Base-by-base conservation (phyloP, 1,140 invertebrate genomes). In the Polypedilum pembai region DNA sequence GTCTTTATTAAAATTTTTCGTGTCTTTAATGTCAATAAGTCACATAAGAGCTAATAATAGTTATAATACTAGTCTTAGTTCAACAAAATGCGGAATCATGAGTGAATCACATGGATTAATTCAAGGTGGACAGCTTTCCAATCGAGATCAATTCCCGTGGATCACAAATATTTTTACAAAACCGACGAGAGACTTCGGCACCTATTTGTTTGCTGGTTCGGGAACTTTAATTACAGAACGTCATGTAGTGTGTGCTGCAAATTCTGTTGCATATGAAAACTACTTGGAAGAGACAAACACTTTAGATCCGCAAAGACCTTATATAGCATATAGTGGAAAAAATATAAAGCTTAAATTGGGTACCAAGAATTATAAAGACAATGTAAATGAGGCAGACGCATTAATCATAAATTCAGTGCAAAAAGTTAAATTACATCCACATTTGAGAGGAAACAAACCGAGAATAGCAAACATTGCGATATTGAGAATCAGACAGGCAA, bases 71-170 rank as follows among this genome's bases (percentile, higher is more conserved):
- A 33, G 24, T 33, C 5, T 33, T 1, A 33, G 24, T 33, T 33
- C 24, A 33, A 5, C 24, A 33, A 33, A 3, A 33, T 56, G 45
- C 15, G 45, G 45, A 15, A n/a, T 56, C 1, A 56, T 56, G 45
- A 56, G 45, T 56, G 45, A 56, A 4, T 56, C 45, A 56, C 3
- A 12, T n/a, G 45, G 45, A 12, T 56, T 56, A 56, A 15, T 56
- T 56, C 45, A 56, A 56, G 45, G 45, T 56, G 45, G 45, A 56
- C 45, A 56, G n/a, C 45, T 56, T 56, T 56, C 45, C n/a, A n/a
- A n/a, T n/a, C 12, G n/a, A 56, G n/a, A 56, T 56, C 45, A 56
- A 56, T 56, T 56, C n/a, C 45, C 45, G n/a, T 56, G 45, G 45
- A 56, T 56, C 10, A 56, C 45, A 56, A 56, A 56, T 56, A 56